phyloP scores from a whole-genome alignment of 2,113 vertebrate species.

The Cheirogaleus medius region DNA sequence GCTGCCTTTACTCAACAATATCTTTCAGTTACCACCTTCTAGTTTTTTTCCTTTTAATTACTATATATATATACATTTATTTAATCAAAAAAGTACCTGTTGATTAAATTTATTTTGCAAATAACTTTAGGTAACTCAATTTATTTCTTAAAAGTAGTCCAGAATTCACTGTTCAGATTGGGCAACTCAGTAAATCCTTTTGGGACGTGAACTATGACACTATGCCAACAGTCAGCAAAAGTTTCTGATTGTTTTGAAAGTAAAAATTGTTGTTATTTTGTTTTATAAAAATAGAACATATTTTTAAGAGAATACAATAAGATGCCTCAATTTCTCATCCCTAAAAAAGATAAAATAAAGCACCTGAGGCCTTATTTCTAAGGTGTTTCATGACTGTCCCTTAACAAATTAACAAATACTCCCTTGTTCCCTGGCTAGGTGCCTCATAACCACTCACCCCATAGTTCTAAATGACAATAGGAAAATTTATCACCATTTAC shows the following conservation, averaged over 20 bases:
- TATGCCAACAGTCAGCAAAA: not conserved
- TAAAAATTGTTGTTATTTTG: not conserved
- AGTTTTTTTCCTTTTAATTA: not conserved
- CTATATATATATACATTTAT: not conserved
- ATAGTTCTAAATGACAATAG: not conserved
- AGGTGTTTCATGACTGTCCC: not conserved
- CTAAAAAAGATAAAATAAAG: not conserved
- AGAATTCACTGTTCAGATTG: not conserved
- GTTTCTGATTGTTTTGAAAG: not conserved
- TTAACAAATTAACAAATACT: slow-evolving; percentile 11
- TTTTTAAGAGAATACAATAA: slow-evolving; percentile 12
- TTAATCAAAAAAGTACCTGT: not conserved
- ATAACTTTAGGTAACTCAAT: not conserved
- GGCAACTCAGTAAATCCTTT: not conserved
- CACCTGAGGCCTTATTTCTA: not conserved
- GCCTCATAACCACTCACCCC: not conserved
- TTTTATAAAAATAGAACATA: not conserved
- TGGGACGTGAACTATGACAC: not conserved
- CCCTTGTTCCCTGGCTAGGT: not conserved
- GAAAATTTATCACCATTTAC: not conserved
- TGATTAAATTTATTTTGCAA: slow-evolving; percentile 28
- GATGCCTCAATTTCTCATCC: not conserved
- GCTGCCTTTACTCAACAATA: not conserved
- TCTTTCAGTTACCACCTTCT: slow-evolving; percentile 8
- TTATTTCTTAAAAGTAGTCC: not conserved